Conservation (phyloP, 2,113 vertebrate genomes). For the Vulpes ferrilata region DNA sequence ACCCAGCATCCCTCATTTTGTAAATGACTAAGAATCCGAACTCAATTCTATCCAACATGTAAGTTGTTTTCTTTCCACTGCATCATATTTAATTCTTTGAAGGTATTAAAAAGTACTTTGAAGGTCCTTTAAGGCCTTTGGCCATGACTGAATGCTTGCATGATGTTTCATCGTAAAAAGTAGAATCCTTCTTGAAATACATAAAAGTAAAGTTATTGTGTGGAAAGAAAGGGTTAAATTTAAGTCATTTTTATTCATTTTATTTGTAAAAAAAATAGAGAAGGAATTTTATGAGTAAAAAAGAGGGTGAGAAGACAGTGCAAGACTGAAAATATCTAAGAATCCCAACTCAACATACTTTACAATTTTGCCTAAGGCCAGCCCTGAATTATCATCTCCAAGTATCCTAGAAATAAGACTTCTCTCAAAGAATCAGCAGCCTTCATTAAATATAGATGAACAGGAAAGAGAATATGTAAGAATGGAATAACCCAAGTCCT, state of each 20-base stretch:
- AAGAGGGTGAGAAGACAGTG: background rate
- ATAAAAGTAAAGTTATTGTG: slow-evolving; percentile 20
- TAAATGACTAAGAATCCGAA: background rate
- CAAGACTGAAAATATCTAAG: background rate
- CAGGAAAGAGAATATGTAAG: slow-evolving; percentile 1
- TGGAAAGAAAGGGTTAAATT: background rate
- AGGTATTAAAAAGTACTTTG: background rate
- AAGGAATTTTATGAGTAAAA: background rate
- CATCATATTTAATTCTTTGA: background rate
- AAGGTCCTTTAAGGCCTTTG: background rate
- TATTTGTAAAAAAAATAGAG: background rate
- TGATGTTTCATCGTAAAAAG: slow-evolving; percentile 46
- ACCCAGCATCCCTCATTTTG: background rate
- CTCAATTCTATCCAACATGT: background rate
- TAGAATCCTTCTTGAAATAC: background rate
- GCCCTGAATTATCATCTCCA: slow-evolving; percentile 55
- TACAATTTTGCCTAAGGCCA: slow-evolving; percentile 57
- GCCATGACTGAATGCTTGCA: background rate
- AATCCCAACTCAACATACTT: slow-evolving; percentile 44
- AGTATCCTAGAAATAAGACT: slow-evolving; percentile 58
- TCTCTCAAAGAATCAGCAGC: slow-evolving; percentile 56
- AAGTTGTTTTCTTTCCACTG: background rate
- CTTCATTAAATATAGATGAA: slow-evolving; percentile 72
- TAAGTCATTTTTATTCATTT: slow-evolving; percentile 10
- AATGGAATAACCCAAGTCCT: slow-evolving; percentile 45